Percentiles rank a stretch among this genome's conserved stretches.
Conservation (phyloP, 2,797 vertebrate genomes). For the Cebuella pygmaea region DNA sequence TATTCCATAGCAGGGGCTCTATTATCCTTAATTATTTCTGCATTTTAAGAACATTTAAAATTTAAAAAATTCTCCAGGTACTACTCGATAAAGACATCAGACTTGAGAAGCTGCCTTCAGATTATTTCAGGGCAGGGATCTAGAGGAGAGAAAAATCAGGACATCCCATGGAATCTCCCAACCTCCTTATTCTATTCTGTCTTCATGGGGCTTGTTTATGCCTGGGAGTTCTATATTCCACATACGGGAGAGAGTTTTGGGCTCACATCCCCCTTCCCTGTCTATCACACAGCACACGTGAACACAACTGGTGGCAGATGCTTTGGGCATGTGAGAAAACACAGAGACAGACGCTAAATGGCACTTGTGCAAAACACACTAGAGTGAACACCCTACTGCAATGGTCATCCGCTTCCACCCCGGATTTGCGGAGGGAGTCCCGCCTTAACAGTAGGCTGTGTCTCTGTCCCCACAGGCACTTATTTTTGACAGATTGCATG, state of each 20-base stretch:
- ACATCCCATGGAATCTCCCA: fast-evolving
- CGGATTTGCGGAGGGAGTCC: constrained; percentile 61
- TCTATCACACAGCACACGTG: not conserved
- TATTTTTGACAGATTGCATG: not conserved
- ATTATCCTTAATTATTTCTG: not conserved
- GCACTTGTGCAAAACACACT: not conserved
- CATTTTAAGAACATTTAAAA: not conserved
- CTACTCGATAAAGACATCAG: not conserved
- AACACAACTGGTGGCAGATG: not conserved
- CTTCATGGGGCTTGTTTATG: fast-evolving
- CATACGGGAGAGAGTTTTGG: fast-evolving
- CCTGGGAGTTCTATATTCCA: not conserved
- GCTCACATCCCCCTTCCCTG: not conserved
- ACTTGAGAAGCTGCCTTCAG: not conserved
- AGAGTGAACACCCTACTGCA: not conserved
- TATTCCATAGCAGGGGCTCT: not conserved
- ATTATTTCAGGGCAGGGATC: not conserved
- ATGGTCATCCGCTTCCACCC: not conserved
- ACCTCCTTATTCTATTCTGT: not conserved
- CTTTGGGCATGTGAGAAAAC: not conserved
- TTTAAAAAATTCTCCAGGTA: not conserved
- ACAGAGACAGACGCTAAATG: not conserved
- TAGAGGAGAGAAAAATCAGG: not conserved
- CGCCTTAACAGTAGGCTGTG: constrained; percentile 54
- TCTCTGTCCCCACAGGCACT: constrained; percentile 40